Conservation (phyloP, 2,113 vertebrate genomes). For the Heterochromis multidens region DNA sequence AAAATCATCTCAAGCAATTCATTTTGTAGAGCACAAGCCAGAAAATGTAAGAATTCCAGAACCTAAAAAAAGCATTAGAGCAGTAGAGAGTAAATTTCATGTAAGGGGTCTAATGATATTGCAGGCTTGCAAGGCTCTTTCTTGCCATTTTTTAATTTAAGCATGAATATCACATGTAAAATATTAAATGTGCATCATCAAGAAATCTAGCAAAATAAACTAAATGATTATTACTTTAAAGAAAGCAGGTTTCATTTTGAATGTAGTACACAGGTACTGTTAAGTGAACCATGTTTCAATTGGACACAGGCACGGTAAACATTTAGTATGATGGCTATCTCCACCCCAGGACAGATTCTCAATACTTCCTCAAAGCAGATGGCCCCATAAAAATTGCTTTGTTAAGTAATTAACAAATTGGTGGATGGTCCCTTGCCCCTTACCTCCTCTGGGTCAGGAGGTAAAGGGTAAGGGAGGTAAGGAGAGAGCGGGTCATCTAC, state of each 20-base stretch:
- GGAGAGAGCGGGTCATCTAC: too few relatives aligned
- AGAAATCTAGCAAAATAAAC: not conserved
- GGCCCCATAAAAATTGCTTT: too few relatives aligned
- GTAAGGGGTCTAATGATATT: not conserved
- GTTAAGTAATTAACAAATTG: too few relatives aligned
- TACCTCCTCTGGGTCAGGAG: too few relatives aligned
- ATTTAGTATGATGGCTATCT: not conserved
- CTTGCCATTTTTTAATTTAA: not conserved
- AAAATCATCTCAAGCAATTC: not conserved
- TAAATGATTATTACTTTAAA: not conserved
- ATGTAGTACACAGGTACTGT: not conserved
- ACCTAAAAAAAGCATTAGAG: not conserved
- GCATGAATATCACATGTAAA: not conserved
- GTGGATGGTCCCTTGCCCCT: too few relatives aligned
- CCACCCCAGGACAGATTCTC: not conserved
- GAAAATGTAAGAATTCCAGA: not conserved
- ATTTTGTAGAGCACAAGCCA: not conserved
- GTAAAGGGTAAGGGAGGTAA: too few relatives aligned
- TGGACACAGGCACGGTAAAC: not conserved
- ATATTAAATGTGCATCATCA: not conserved
- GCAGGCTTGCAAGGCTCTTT: not conserved
- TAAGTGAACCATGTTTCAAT: not conserved
- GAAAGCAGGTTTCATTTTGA: not conserved
- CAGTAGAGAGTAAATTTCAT: not conserved
- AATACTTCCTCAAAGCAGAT: not conserved